Evolutionary conservation across 2,113 vertebrate species (phyloP), one percentile per base, ranked within the genome.

Genomic region (Chrysemys picta): DNA sequence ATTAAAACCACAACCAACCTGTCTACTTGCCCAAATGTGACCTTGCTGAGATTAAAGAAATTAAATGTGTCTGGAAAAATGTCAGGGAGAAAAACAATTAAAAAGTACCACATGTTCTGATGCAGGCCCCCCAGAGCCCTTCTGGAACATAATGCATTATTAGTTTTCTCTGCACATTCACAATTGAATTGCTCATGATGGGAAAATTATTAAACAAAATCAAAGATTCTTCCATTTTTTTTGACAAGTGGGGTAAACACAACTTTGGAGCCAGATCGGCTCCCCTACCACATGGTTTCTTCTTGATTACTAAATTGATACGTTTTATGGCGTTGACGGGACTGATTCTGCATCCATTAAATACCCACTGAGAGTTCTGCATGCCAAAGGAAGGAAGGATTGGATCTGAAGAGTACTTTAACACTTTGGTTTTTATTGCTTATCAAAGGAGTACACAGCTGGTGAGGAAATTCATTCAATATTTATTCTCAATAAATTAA

Each of bases 11-110:
- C 10, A 79, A 45, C 49, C 75, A 87, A 59, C 75, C 91, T 96
- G 85, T 89, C 95, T 92, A 85, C 93, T 91, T 93, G 84, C 62
- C 79, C 89, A 91, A 53, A 76, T 91, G 75, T 88, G 78, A 54
- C 78, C 79, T 49, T n/a, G 57, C 69, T 76, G 87, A 92, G 65
- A 82, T 59, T 57, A 62, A 10, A 78, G 54, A 94, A 96, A 94
- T 87, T 52, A 87, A 91, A 94, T 89, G 10, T 22, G 22, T 59
- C 57, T 92, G 79, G 80, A 93, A 94, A 59, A 17, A 8, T 21
- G 27, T 82, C 52, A 49, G 45, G 24, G 65, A 89, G 84, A 21
- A 93, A 90, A 94, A 79, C 10, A 56, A 52, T 88, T 80, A 47
- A 62, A 78, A 78, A 38, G 24, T 52, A 69, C 31, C 10, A 13